Conservation (phyloP, 2,797 vertebrate genomes). For the Coracias cyanogaster region DNA sequence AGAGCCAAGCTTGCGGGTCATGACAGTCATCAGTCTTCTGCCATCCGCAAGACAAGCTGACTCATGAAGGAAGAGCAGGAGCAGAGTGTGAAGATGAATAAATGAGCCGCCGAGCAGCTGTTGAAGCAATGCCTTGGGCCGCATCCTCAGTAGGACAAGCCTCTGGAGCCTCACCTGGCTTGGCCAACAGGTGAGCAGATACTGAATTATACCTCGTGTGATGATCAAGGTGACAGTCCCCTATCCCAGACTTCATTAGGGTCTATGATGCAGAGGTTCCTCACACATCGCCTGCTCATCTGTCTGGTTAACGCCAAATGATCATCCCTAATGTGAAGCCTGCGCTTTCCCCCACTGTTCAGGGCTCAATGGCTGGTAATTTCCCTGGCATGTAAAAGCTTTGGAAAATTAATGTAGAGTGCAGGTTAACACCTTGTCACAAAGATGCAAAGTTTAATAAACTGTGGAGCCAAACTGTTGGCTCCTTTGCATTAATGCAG, state of each 20-base stretch:
- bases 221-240: neutral
- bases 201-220: neutral
- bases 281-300: neutral
- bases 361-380: neutral
- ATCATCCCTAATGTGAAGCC: neutral
- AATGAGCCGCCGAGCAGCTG: neutral
- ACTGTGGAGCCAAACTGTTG: conserved; percentile 33
- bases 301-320: neutral
- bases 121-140: neutral
- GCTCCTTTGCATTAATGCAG: neutral
- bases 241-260: neutral
- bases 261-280: neutral
- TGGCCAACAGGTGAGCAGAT: neutral
- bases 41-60: neutral
- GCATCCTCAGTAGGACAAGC: neutral
- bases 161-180: neutral
- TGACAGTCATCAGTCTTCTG: neutral
- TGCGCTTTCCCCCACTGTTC: neutral
- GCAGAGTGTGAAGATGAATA: fast-evolving
- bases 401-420: conserved; percentile 27
- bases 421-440: conserved; percentile 52
- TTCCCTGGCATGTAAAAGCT: conserved; percentile 32
- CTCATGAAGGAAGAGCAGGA: neutral
- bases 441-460: conserved; percentile 38
- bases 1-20: neutral